phyloP scores from a whole-genome alignment of 2,113 vertebrate genomes.

The Antigone vipio region DNA sequence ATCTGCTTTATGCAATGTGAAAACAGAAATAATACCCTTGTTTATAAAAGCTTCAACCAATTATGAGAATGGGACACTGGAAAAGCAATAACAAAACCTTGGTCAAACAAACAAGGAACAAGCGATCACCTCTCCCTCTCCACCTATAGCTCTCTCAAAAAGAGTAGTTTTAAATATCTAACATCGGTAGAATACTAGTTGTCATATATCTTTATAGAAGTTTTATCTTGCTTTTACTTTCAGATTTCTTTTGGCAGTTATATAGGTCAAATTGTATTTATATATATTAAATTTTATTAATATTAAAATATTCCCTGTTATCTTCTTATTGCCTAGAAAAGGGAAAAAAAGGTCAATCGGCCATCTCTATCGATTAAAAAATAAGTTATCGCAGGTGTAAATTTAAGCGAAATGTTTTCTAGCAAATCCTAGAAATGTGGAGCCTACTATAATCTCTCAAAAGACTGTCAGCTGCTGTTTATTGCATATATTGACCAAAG shows the following conservation, averaged over 20 bases:
- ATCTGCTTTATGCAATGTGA: neutral
- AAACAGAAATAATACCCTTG: neutral
- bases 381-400: neutral
- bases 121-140: neutral
- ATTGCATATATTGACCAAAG: neutral
- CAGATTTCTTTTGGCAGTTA: neutral
- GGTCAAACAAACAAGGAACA: neutral
- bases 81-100: neutral
- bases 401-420: neutral
- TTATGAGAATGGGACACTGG: neutral
- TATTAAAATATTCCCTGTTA: neutral
- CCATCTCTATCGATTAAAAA: neutral
- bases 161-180: neutral
- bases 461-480: neutral
- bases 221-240: neutral
- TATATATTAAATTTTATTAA: neutral
- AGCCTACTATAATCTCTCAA: neutral
- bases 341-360: neutral
- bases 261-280: neutral
- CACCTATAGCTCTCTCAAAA: neutral
- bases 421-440: neutral
- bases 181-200: neutral
- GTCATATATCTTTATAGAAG: neutral
- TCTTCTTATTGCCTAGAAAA: neutral
- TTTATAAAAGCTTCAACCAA: slow-evolving; percentile 7